Conservation (phyloP, 1,140 invertebrate genomes). For the Sweltsa coloradensis region DNA sequence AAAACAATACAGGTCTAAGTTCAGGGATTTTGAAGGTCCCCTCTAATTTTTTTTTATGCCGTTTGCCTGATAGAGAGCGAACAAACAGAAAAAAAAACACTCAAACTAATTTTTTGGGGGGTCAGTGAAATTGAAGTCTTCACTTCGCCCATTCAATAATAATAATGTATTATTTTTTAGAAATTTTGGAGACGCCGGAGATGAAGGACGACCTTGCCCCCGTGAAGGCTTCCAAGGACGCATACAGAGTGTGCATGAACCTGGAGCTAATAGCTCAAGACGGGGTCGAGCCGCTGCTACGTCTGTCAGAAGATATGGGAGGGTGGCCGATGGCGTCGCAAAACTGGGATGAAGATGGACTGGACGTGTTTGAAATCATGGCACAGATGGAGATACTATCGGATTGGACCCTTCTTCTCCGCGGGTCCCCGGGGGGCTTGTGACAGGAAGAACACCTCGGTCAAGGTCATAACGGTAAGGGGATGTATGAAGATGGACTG, state of each 20-base stretch:
- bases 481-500: neutral
- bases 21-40: too few relatives aligned
- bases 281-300: constrained; percentile 23
- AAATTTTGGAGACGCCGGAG: constrained; percentile 24
- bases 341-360: constrained; percentile 22
- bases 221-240: constrained; percentile 22
- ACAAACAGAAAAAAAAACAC: too few relatives aligned
- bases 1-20: too few relatives aligned
- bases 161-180: too few relatives aligned
- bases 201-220: constrained; percentile 20
- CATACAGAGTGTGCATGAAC: constrained; percentile 26
- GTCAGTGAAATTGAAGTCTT: too few relatives aligned
- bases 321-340: constrained; percentile 30
- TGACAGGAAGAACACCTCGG: constrained; percentile 24
- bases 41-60: too few relatives aligned
- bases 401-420: constrained; percentile 17
- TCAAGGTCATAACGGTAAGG: constrained; percentile 24
- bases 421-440: constrained; percentile 19
- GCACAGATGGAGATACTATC: too few relatives aligned
- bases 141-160: too few relatives aligned
- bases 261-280: constrained; percentile 25
- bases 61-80: too few relatives aligned
- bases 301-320: constrained; percentile 26
- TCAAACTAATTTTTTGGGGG: too few relatives aligned
- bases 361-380: constrained; percentile 17